These are phyloP conservation scores for Hesperia comma DNA, from an alignment of 2,888 invertebrate species.

Conservation along the genomic window DNA sequence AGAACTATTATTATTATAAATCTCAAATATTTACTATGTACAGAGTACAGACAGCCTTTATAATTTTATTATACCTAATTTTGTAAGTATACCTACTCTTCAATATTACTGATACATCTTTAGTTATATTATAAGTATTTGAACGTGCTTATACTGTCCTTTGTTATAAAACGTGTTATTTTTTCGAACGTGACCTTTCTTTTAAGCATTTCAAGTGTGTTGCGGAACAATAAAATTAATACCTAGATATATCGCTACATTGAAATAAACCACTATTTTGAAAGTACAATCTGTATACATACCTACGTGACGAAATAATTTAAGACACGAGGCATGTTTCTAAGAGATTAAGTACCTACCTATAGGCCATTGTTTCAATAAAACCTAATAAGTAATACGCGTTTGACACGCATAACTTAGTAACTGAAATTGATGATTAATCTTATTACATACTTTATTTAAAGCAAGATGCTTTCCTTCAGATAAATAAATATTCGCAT, in stretches of 20 bases:
- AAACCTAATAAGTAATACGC: slow-evolving; percentile 7
- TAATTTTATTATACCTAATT: no score
- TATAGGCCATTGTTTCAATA: slow-evolving; percentile 6
- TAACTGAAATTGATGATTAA: background rate
- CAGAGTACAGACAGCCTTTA: no score
- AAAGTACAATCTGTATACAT: slow-evolving; percentile 39
- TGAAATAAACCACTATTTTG: slow-evolving; percentile 40
- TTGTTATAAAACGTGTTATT: slow-evolving; percentile 47
- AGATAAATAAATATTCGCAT: no score
- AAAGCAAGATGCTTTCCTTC: no score
- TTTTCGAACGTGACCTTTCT: slow-evolving; percentile 50
- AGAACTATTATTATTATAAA: no score
- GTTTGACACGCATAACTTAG: background rate
- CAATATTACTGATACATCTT: background rate
- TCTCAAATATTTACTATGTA: no score
- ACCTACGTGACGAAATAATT: slow-evolving; percentile 40
- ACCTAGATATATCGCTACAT: slow-evolving; percentile 25
- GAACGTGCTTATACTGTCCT: slow-evolving; percentile 46
- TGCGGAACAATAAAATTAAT: slow-evolving; percentile 40
- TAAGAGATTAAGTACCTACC: slow-evolving; percentile 4
- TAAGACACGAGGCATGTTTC: slow-evolving; percentile 13
- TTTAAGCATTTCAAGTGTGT: slow-evolving; percentile 43
- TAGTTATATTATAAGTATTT: slow-evolving; percentile 4
- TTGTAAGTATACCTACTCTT: no score
- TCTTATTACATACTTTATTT: background rate